Evolutionary conservation across 1,140 invertebrate species (phyloP).

Genomic region (Chionoecetes opilio): DNA sequence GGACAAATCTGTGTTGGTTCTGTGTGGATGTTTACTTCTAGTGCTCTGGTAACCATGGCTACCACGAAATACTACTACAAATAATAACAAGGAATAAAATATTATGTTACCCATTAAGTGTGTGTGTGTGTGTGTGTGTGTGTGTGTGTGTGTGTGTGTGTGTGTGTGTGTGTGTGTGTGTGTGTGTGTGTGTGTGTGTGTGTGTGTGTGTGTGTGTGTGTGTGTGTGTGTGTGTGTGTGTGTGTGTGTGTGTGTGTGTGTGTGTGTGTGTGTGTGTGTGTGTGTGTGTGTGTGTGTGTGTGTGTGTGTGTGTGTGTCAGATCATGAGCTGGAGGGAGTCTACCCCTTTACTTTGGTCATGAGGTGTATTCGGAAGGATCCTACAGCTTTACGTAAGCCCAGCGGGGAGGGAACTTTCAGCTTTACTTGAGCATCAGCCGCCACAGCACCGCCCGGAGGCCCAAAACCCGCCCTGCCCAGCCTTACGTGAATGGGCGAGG

Average conservation of each 20-base stretch:
- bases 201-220: slow-evolving; percentile 47
- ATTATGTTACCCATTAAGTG: background rate
- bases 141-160: slow-evolving; percentile 62
- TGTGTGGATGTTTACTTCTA: too few species aligned
- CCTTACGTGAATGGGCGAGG: background rate
- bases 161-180: slow-evolving; percentile 44
- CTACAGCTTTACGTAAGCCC: slow-evolving; percentile 16
- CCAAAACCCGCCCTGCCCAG: background rate
- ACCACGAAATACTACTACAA: too few species aligned
- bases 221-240: slow-evolving; percentile 64
- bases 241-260: slow-evolving; percentile 59
- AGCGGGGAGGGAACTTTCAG: slow-evolving; percentile 1
- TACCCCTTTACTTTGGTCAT: background rate
- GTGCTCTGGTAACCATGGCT: too few species aligned
- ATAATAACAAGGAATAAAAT: too few species aligned
- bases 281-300: slow-evolving; percentile 52
- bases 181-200: slow-evolving; percentile 55
- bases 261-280: slow-evolving; percentile 37
- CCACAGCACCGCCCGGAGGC: background rate
- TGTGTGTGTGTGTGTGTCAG: slow-evolving; percentile 44
- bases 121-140: slow-evolving; percentile 53
- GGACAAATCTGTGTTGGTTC: too few species aligned
- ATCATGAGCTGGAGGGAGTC: background rate
- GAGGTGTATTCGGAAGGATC: slow-evolving; percentile 1
- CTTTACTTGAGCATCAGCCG: background rate